Conservation (phyloP, 2,797 vertebrate species). For the Cichlasoma orientale region DNA sequence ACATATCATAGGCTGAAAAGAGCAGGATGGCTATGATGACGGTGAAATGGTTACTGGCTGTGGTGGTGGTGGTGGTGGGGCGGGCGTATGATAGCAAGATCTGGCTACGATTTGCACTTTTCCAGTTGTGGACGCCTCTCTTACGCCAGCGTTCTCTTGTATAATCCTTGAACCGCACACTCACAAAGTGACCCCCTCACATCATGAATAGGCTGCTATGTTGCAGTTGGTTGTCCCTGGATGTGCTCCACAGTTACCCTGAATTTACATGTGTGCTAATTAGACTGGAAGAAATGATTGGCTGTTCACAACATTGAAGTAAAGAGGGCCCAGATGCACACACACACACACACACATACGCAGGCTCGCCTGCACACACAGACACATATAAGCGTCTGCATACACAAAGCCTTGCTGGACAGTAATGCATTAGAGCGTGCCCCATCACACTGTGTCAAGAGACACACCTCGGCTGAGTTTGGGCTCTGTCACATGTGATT, state of each 20-base stretch:
- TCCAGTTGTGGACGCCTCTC: conserved; percentile 35
- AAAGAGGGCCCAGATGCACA: conserved; percentile 91
- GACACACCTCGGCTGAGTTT: conserved; percentile 71
- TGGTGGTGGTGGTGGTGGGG: not conserved
- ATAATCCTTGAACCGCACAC: conserved; percentile 28
- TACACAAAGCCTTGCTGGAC: conserved; percentile 63
- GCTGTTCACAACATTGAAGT: conserved; percentile 94
- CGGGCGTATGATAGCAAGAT: conserved; percentile 14
- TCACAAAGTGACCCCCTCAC: not conserved
- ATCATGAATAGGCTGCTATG: conserved; percentile 53
- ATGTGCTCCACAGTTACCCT: conserved; percentile 73
- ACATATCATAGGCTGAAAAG: conserved; percentile 81
- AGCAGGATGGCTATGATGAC: conserved; percentile 75
- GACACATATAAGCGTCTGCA: conserved; percentile 63
- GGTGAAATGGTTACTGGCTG: conserved; percentile 33
- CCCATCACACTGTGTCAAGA: conserved; percentile 72
- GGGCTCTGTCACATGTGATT: conserved; percentile 75
- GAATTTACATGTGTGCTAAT: conserved; percentile 99
- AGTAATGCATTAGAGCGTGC: conserved; percentile 68
- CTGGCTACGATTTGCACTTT: conserved; percentile 24
- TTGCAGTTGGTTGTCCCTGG: conserved; percentile 60
- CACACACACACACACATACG: conserved; percentile 10
- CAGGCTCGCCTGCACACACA: conserved; percentile 73
- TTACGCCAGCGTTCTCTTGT: conserved; percentile 41
- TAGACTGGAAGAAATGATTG: conserved; percentile 99